phyloP scores from a whole-genome alignment of 2,797 vertebrate genomes.

The Helostoma temminkii region DNA sequence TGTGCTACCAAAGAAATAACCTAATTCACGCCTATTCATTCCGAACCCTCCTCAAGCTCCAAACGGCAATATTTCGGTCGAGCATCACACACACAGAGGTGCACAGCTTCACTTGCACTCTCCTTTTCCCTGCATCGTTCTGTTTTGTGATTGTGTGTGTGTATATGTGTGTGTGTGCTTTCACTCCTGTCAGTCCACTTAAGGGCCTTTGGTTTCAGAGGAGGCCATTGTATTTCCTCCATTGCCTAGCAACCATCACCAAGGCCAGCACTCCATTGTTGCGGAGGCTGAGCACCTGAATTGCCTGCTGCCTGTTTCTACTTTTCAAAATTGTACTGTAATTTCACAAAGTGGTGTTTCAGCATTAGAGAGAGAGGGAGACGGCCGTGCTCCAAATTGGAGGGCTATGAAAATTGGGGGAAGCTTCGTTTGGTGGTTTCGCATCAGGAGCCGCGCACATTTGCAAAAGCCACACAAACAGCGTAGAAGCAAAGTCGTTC shows the following conservation, averaged over 20 bases:
- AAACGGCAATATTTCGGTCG: constrained; percentile 56
- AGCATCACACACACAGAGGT: constrained; percentile 53
- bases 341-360: constrained; percentile 84
- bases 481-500: constrained; percentile 15
- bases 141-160: constrained; percentile 51
- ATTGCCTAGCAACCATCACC: constrained; percentile 88
- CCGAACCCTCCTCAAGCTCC: constrained; percentile 18
- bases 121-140: constrained; percentile 61
- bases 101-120: constrained; percentile 74
- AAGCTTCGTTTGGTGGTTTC: constrained; percentile 68
- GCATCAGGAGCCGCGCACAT: constrained; percentile 39
- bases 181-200: constrained; percentile 85
- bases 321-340: constrained; percentile 85
- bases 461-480: constrained; percentile 60
- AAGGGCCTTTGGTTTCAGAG: constrained; percentile 88
- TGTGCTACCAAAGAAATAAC: neutral
- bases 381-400: constrained; percentile 55
- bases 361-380: constrained; percentile 70
- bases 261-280: constrained; percentile 88
- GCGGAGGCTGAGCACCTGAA: constrained; percentile 83
- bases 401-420: constrained; percentile 70
- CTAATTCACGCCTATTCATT: constrained; percentile 22
- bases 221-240: constrained; percentile 88
- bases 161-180: constrained; percentile 49
- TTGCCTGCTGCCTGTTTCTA: constrained; percentile 82